Evolutionary conservation across 2,888 invertebrate genomes (phyloP), one percentile per base, ranked within the genome.

Genomic region (Sicus ferrugineus): DNA sequence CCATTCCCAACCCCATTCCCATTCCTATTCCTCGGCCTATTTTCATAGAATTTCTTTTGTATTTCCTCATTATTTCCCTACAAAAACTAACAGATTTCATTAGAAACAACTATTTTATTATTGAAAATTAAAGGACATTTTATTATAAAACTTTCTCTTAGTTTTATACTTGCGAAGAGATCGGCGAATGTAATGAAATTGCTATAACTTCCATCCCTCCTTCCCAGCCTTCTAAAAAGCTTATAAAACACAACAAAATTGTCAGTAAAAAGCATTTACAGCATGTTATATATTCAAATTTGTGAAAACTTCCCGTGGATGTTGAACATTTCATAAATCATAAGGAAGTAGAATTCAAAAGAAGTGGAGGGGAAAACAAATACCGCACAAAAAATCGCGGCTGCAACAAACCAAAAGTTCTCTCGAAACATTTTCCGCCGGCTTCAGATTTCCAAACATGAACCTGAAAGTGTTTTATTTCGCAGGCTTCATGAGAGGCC

Each of bases 221-320:
- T n/a, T 5, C 48, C 19, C 48, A 48, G 52, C 52, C 52, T 26
- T 23, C 21, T n/a, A 23, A 26, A 26, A 23, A 23, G 76, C 75
- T n/a, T 19, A 77, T 76, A 79, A 76, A 77, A 75, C 34, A 52
- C 74, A 75, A 73, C 75, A 79, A 79, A 79, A 80, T 80, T 79
- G 80, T 77, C 80, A 79, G 80, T 80, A 80, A 80, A 79, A 79
- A n/a, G n/a, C 79, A 80, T 77, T 79, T 77, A 63, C 48, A 48
- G 28, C 63, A 48, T 48, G n/a, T n/a, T n/a, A 5, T 52, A 48
- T 64, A 52, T 64, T 64, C 52, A 64, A 64, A 64, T 14, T 64
- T 52, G 50, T 64, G 64, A 64, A 64, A 52, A 64, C 11, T 34
- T 64, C 52, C 52, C 30, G 31, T 52, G 64, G 50, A 64, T 64